These are phyloP conservation scores for Mobula hypostoma DNA, from an alignment of 2,113 vertebrate species.

Conservation along the genomic window DNA sequence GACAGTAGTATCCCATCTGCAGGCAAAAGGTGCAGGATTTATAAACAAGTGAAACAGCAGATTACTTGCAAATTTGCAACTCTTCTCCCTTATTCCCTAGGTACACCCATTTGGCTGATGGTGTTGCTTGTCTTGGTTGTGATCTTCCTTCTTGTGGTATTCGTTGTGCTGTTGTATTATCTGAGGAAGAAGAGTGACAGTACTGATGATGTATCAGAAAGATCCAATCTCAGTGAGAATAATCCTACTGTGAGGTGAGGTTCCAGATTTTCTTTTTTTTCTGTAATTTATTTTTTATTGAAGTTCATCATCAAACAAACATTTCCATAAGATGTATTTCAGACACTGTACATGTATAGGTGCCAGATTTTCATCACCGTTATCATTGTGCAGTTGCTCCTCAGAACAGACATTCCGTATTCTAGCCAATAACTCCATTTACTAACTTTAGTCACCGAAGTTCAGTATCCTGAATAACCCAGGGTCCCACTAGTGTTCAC, in stretches of 20 bases:
- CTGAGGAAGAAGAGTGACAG: not conserved
- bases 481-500: not conserved
- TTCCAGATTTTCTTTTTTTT: not conserved
- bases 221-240: slow-evolving; percentile 25
- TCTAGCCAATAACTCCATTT: not conserved
- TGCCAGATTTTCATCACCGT: not conserved
- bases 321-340: no score
- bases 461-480: not conserved
- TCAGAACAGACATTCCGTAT: not conserved
- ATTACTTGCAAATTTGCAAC: not conserved
- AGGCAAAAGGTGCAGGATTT: no score
- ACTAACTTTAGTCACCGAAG: not conserved
- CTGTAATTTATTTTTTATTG: no score
- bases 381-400: not conserved
- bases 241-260: slow-evolving; percentile 20
- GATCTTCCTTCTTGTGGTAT: not conserved
- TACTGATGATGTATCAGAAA: not conserved
- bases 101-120: slow-evolving; percentile 33
- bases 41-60: not conserved
- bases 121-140: not conserved
- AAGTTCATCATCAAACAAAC: no score
- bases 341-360: no score
- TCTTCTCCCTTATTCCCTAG: not conserved
- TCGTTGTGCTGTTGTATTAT: not conserved
- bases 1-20: no score